Percentiles rank a stretch among this genome's conserved stretches.
These are phyloP conservation scores for Bradysia coprophila DNA, from an alignment of 1,140 invertebrate species.

Conservation along the genomic window DNA sequence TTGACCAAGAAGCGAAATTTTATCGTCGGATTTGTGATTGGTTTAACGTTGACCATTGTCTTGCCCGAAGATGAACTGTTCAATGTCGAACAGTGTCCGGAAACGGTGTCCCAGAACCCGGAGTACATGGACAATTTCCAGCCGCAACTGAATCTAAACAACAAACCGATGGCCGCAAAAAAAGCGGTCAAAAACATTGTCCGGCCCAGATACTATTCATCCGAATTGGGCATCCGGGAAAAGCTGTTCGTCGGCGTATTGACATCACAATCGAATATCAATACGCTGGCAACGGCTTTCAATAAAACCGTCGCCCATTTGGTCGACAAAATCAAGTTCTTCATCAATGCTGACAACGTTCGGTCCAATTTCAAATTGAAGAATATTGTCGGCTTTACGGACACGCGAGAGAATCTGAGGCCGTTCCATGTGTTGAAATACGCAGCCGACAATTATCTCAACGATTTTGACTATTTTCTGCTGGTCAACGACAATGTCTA, in stretches of 20 bases:
- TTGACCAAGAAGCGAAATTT: slow-evolving; percentile 22
- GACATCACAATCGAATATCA: slow-evolving; percentile 48
- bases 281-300: slow-evolving; percentile 47
- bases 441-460: slow-evolving; percentile 68
- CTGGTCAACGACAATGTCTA: slow-evolving; percentile 65
- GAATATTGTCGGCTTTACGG: slow-evolving; percentile 64
- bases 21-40: slow-evolving; percentile 17
- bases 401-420: slow-evolving; percentile 48
- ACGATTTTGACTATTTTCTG: slow-evolving; percentile 82
- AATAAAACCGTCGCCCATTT: slow-evolving; percentile 64
- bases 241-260: slow-evolving; percentile 76
- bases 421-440: slow-evolving; percentile 78
- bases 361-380: slow-evolving; percentile 46
- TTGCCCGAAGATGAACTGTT: slow-evolving; percentile 18
- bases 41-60: slow-evolving; percentile 16
- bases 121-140: slow-evolving; percentile 21
- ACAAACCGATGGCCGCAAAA: slow-evolving; percentile 22
- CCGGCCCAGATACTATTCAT: slow-evolving; percentile 78
- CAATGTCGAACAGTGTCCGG: slow-evolving; percentile 21
- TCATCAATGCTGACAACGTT: slow-evolving; percentile 43
- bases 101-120: slow-evolving; percentile 16
- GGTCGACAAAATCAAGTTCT: slow-evolving; percentile 59
- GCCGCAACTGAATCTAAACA: slow-evolving; percentile 21
- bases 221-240: slow-evolving; percentile 76
- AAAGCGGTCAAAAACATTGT: slow-evolving; percentile 23